Conservation (phyloP, 2,113 vertebrate genomes). For the Engraulis encrasicolus region DNA sequence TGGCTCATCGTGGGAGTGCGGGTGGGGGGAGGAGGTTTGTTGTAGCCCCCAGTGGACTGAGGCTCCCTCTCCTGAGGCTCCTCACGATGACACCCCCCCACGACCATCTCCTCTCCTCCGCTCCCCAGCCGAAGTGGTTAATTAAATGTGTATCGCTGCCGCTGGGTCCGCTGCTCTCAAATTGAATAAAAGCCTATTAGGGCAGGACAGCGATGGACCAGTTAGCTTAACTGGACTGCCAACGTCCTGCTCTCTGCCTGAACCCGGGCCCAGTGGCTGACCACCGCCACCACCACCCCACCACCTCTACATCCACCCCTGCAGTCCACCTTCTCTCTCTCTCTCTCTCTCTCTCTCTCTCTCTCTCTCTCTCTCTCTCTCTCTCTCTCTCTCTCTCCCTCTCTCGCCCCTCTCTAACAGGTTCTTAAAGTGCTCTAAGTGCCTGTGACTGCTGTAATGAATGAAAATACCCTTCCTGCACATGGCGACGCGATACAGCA, state of each 20-base stretch:
- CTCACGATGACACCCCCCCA: neutral
- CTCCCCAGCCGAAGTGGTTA: conserved; percentile 29
- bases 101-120: no score
- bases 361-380: neutral
- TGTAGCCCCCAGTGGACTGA: neutral
- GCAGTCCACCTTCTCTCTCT: neutral
- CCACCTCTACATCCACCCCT: conserved; percentile 55
- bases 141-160: conserved; percentile 51
- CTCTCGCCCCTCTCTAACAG: conserved; percentile 69
- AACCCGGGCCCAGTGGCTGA: conserved; percentile 52
- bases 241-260: conserved; percentile 45
- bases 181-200: conserved; percentile 61
- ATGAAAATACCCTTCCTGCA: conserved; percentile 94
- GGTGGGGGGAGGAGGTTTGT: neutral
- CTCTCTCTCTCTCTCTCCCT: conserved; percentile 9
- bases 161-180: conserved; percentile 59
- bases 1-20: neutral
- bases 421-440: conserved; percentile 98
- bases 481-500: conserved; percentile 80
- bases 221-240: conserved; percentile 61
- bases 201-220: conserved; percentile 34
- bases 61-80: neutral
- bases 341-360: neutral
- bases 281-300: no score
- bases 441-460: conserved; percentile 97